These are phyloP conservation scores for Amblyornis subalaris DNA, from an alignment of 2,113 vertebrate genomes.

Conservation along the genomic window DNA sequence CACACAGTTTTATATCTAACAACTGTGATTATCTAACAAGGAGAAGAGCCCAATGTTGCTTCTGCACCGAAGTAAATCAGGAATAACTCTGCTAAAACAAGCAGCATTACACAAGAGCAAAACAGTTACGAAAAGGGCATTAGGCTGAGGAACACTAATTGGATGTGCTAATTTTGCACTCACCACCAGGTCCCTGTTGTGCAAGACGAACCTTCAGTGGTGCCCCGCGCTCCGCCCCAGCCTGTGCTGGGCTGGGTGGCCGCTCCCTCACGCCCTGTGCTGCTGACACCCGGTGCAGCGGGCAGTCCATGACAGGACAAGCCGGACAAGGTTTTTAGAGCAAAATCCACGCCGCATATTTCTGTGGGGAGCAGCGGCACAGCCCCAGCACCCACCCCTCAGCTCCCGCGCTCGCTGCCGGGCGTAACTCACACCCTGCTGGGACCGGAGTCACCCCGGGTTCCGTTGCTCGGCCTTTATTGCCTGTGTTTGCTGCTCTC, in stretches of 20 bases:
- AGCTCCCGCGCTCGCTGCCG: not conserved
- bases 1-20: not conserved
- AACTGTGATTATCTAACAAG: not conserved
- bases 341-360: accelerated
- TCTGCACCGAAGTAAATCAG: not conserved
- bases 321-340: accelerated
- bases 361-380: not conserved
- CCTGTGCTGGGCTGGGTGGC: not conserved
- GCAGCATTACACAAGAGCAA: not conserved
- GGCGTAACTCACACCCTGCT: too few relatives aligned
- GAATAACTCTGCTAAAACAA: not conserved
- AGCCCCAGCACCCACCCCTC: not conserved
- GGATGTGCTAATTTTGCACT: slow-evolving; percentile 3
- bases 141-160: not conserved
- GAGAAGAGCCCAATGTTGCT: not conserved
- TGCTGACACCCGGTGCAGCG: not conserved
- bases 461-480: not conserved
- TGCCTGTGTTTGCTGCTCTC: not conserved
- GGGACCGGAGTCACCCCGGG: too few relatives aligned
- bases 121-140: not conserved
- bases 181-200: accelerated
- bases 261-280: accelerated
- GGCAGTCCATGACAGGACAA: not conserved
- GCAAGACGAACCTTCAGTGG: not conserved
- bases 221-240: not conserved